Evolutionary conservation across 2,113 vertebrate genomes (phyloP), one percentile per base, ranked within the genome.

Genomic region (Copsychus sechellarum): DNA sequence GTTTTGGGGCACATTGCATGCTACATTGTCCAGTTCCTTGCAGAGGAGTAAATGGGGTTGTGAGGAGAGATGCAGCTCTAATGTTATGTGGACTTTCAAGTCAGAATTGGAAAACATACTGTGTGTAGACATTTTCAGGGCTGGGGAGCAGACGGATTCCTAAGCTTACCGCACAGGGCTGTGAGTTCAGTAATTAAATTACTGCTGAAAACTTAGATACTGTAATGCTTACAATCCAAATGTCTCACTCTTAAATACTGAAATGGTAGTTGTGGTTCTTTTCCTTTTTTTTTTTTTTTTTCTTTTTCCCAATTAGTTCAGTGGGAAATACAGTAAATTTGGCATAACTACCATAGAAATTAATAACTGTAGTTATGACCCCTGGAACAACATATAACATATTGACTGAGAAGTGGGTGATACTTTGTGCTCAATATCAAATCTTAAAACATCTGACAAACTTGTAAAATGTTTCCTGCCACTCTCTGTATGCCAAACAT

Each of bases 391-490:
- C 38, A 66, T 86, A 71, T 77, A 95, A 93, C 82, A 79, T 42
- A 31, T 77, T 79, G 54, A 69, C 66, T 86, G 92, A 42, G 72
- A 89, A 92, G 29, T 13, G 34, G 67, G 33, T 69, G 47, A 71
- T 69, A 24, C 24, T 92, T 87, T n/a, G n/a, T 79, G 28, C 51
- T 43, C 73, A 34, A 10, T 86, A 48, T 57, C 8, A 34, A 38
- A 78, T 86, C 78, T 69, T 64, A 38, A 79, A 81, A 51, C 42
- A 40, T 16, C 76, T 66, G 82, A 66, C 60, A 92, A 89, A 67
- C 53, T 79, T 96, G 50, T 78, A 33, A 94, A 95, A 71, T 76
- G 36, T 53, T 73, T 92, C 11, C 42, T 45, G 24, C 18, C 2
- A 3, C 29, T 58, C 15, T 57, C 81, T 64, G 48, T 82, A 25